Conservation (phyloP, 2,113 vertebrate genomes). For the Macquaria australasica region DNA sequence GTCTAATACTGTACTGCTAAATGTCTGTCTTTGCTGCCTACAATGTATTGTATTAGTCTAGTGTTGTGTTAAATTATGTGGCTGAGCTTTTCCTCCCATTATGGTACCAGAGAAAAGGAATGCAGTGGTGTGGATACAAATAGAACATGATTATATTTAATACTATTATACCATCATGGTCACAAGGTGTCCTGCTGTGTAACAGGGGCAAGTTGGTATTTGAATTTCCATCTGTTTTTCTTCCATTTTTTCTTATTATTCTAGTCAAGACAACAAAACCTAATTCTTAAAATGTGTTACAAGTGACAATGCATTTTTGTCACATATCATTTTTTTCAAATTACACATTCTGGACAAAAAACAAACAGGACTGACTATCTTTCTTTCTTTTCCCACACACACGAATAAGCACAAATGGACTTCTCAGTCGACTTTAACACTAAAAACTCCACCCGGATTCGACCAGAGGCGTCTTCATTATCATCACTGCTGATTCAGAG, state of each 20-base stretch:
- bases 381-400: conserved; percentile 1
- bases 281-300: background rate
- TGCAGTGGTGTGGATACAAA: conserved; percentile 38
- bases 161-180: conserved; percentile 1
- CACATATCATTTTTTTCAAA: background rate
- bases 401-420: conserved; percentile 7
- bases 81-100: conserved; percentile 38
- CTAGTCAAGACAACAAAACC: background rate
- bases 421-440: conserved; percentile 17
- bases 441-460: conserved; percentile 38
- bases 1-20: conserved; percentile 69
- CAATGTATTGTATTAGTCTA: conserved; percentile 50
- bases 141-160: conserved; percentile 36
- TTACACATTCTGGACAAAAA: background rate
- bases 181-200: background rate
- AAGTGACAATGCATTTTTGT: background rate
- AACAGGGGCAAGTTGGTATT: background rate
- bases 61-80: conserved; percentile 67
- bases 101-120: conserved; percentile 28
- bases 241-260: background rate
- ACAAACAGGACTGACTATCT: background rate
- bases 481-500: conserved; percentile 57
- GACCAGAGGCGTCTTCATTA: conserved; percentile 50
- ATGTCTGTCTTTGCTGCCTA: conserved; percentile 58
- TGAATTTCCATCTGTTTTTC: background rate